Base-by-base conservation (phyloP, 2,888 invertebrate genomes). In the Disparrhopalites patrizii region DNA sequence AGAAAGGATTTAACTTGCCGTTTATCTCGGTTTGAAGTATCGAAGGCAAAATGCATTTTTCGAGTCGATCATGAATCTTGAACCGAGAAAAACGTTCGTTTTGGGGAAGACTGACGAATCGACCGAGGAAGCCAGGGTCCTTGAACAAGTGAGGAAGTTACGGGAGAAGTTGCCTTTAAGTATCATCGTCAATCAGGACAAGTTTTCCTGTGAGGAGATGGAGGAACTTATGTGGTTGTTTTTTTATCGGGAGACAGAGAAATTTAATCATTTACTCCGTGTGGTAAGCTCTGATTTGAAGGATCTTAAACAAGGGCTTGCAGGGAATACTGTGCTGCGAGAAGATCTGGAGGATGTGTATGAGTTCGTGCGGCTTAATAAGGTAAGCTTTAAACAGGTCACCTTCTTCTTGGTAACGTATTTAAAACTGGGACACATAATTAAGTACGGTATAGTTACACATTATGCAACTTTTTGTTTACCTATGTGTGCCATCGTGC, bases 291-390 rank as follows among this genome's bases (percentile, higher is more conserved):
- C 80, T 8, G 91, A 92, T 0, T 82, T 95, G 72, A 82, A 81
- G 36, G 88, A 91, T 76, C 81, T 95, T 50, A 86, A 90, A 77
- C 91, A 91, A 78, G 94, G 93, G 10, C 93, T 94, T 51, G 92
- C 90, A 83, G 95, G 95, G 40, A 81, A 93, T 66, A 90, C 93
- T 8, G 91, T 94, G 0, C 95, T 95, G 94, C 93, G 92, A 0
- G 91, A 93, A 73, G 87, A 87, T 51, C 81, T 93, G 70, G 94
- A 95, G 79, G 86, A 86, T 76, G 87, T 94, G 7, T 93, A 89
- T 77, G 85, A 81, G 43, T 83, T 92, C 0, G 87, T 94, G 76
- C 80, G 91, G 1, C 89, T 88, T 77, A 93, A 92, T 79, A 85
- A 85, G 76, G 84, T 83, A 76, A 70, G 38, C 7, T 15, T 31